Percentiles rank a stretch among this genome's conserved stretches.
These are phyloP conservation scores for Indri indri DNA, from an alignment of 2,113 vertebrate genomes.

Conservation along the genomic window DNA sequence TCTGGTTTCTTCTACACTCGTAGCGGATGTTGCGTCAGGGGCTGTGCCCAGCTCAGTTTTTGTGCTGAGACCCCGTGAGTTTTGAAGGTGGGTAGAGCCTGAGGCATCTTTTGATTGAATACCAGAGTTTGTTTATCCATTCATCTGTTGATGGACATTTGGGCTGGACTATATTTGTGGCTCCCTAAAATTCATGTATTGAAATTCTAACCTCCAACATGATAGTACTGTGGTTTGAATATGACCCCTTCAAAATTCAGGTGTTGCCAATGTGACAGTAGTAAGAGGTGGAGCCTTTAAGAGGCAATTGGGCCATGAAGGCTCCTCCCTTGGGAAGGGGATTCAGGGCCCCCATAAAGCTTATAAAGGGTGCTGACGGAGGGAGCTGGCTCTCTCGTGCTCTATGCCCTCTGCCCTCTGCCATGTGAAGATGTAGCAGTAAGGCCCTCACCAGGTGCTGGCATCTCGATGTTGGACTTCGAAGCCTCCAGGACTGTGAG, in stretches of 20 bases:
- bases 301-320: neutral
- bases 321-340: neutral
- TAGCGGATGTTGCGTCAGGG: constrained; percentile 47
- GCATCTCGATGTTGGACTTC: neutral
- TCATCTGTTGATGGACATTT: neutral
- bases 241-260: neutral
- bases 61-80: neutral
- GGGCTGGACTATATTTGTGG: neutral
- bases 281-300: neutral
- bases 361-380: neutral
- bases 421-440: neutral
- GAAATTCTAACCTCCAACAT: neutral
- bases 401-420: neutral
- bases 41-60: neutral
- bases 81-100: neutral
- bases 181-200: neutral
- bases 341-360: neutral
- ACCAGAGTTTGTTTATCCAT: neutral
- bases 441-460: neutral
- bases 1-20: neutral
- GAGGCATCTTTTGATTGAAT: neutral
- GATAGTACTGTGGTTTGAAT: neutral
- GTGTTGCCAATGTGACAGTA: neutral
- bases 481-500: neutral
- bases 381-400: neutral